Evolutionary conservation across 2,113 vertebrate genomes (phyloP).

Genomic region (Corapipo altera): DNA sequence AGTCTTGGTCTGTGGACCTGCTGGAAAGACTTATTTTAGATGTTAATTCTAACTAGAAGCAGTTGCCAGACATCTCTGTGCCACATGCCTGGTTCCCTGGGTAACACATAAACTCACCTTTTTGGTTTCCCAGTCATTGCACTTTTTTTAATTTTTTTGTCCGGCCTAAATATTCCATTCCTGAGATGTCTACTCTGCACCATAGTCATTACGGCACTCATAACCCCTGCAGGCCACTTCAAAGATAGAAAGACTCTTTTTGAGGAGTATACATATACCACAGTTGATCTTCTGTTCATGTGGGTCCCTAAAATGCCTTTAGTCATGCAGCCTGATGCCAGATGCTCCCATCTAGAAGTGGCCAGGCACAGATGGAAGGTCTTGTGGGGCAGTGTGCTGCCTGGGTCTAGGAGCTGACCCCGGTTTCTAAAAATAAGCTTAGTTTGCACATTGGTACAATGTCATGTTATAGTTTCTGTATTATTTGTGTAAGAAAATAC

Average conservation of each 20-base stretch:
- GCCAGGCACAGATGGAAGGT: rapidly evolving
- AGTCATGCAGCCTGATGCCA: neutral
- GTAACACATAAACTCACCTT: neutral
- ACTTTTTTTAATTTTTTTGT: neutral
- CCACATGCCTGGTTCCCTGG: neutral
- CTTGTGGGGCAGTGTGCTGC: rapidly evolving
- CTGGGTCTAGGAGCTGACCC: neutral
- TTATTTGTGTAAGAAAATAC: neutral
- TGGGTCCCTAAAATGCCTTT: neutral
- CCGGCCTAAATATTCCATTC: neutral
- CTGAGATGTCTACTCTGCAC: neutral
- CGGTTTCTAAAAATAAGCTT: neutral
- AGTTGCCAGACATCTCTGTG: neutral
- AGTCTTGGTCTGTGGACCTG: neutral
- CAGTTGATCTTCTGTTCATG: neutral
- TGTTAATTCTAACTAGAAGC: neutral
- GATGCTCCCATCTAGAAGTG: neutral
- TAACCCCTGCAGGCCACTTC: rapidly evolving
- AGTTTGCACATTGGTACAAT: neutral
- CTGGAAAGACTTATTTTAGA: neutral
- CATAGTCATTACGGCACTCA: neutral
- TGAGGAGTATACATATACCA: neutral
- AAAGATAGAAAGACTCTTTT: neutral
- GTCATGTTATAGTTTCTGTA: neutral
- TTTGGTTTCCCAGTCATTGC: neutral